These are phyloP conservation scores for Centropristis striata DNA, from an alignment of 2,113 vertebrate species.

Conservation along the genomic window DNA sequence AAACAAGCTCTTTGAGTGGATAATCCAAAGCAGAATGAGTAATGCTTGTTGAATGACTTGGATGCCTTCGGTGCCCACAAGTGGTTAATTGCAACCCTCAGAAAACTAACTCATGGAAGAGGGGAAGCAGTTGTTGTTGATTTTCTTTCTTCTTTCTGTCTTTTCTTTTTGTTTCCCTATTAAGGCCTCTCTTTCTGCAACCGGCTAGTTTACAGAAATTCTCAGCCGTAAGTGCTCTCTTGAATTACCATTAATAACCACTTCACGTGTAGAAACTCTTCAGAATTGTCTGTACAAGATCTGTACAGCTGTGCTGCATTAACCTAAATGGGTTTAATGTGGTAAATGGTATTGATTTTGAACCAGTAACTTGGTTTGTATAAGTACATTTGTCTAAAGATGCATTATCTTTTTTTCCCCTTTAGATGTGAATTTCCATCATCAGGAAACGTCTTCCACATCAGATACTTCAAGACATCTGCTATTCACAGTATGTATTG, in stretches of 20 bases:
- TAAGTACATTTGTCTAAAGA: neutral
- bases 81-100: slow-evolving; percentile 36
- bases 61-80: slow-evolving; percentile 14
- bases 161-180: neutral
- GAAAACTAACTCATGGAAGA: neutral
- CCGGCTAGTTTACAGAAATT: slow-evolving; percentile 48
- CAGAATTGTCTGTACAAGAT: neutral
- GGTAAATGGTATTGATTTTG: too few relatives aligned
- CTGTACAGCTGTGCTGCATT: neutral
- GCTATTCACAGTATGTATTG: slow-evolving; percentile 87
- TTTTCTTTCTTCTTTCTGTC: neutral
- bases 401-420: neutral
- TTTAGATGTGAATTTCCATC: slow-evolving; percentile 82
- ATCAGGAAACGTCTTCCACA: slow-evolving; percentile 78
- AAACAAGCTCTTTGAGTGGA: slow-evolving; percentile 10
- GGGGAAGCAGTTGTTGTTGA: neutral
- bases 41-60: neutral
- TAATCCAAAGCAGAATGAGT: neutral
- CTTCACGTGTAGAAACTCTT: neutral
- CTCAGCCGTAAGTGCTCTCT: slow-evolving; percentile 62
- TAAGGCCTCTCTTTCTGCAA: slow-evolving; percentile 60
- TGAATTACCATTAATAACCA: neutral
- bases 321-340: neutral
- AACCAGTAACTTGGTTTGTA: neutral
- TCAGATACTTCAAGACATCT: slow-evolving; percentile 92